These are phyloP conservation scores for Corythoichthys intestinalis DNA, from an alignment of 2,113 vertebrate genomes.

Conservation along the genomic window DNA sequence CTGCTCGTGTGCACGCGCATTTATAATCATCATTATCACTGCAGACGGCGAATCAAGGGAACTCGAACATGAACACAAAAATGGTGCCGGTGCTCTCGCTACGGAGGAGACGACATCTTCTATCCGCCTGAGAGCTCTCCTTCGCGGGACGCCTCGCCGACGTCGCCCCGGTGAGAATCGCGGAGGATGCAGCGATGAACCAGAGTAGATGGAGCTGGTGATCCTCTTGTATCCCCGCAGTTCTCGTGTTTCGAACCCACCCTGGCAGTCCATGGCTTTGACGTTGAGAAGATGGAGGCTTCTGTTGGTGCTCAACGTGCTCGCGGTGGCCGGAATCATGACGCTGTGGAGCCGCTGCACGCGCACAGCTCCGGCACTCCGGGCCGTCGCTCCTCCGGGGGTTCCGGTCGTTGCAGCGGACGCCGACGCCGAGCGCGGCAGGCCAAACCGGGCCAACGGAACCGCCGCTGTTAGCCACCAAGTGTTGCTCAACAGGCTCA, in stretches of 20 bases:
- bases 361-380: slow-evolving; percentile 61
- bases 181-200: neutral
- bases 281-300: slow-evolving; percentile 93
- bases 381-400: slow-evolving; percentile 65
- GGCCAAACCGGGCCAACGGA: slow-evolving; percentile 73
- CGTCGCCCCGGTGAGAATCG: neutral
- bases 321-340: slow-evolving; percentile 86
- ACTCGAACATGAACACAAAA: neutral
- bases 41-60: neutral
- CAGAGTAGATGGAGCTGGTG: neutral
- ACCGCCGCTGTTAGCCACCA: slow-evolving; percentile 84
- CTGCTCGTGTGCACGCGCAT: neutral
- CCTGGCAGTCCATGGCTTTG: slow-evolving; percentile 83
- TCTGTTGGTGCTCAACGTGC: slow-evolving; percentile 87
- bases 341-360: slow-evolving; percentile 91
- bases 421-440: slow-evolving; percentile 73
- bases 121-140: neutral
- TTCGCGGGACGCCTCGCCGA: neutral
- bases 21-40: too few species aligned
- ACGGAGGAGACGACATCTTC: neutral
- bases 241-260: neutral
- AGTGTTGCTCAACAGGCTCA: slow-evolving; percentile 87
- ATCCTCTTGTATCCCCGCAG: neutral
- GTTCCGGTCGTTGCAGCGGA: slow-evolving; percentile 18
- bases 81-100: neutral